Evolutionary conservation across 2,888 invertebrate genomes (phyloP), one percentile per base, ranked within the genome.

Genomic region (Scaptomyza flava): DNA sequence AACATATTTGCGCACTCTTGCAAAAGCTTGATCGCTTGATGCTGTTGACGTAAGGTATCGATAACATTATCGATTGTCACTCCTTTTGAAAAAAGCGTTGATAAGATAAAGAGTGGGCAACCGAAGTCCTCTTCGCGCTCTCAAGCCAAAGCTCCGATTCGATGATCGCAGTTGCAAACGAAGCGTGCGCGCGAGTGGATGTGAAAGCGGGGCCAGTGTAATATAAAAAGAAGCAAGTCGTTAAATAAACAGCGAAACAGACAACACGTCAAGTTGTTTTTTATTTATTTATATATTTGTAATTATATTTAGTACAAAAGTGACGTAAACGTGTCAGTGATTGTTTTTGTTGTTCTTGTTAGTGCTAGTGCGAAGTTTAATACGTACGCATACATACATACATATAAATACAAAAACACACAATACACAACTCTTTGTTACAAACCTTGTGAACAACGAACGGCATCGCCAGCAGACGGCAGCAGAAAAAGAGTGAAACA

Each of bases 141-240:
- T 50, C 42, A 50, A 33, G 34, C 38, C 11, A 53, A 64, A 70
- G 78, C 66, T 68, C 42, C 34, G 82, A 68, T 6, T 75, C 66
- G 47, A 36, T 34, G 82, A 73, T 79, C 66, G 46, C 68, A 81
- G 70, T 82, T 52, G 56, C 66, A 64, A 48, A 60, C 65, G 57
- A 78, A 68, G 20, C 67, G 72, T 69, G 59, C 54, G 68, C 66
- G 73, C 46, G 68, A 70, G 70, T 70, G 68, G 77, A 63, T 62
- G 79, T 52, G 7, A 14, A 38, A 42, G 17, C 69, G 64, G 61
- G 47, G 31, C 12, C 45, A 62, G 20, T 50, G 41, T 41, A 41
- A 41, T 9, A 41, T 9, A 36, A 46, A 56, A 76, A 14, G 62
- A 23, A 42, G 43, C 56, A 77, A 23, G 63, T 80, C 66, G 78